These are phyloP conservation scores for Drepanosiphum platanoidis DNA, from an alignment of 2,888 invertebrate genomes.

Conservation along the genomic window DNA sequence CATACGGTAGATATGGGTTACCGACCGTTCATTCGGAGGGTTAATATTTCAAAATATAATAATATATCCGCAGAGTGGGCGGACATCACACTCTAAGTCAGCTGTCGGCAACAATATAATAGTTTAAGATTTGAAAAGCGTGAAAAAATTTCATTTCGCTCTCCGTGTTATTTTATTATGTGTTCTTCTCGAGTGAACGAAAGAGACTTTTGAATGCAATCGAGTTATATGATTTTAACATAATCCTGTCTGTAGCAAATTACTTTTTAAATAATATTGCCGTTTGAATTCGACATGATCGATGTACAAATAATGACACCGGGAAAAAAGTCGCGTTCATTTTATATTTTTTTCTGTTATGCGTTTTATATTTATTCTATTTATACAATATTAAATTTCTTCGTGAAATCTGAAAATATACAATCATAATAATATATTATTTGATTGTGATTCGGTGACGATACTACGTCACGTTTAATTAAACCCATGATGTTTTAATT, in stretches of 20 bases:
- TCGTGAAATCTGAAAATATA: not conserved
- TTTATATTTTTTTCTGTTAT: no score
- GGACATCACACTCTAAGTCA: not conserved
- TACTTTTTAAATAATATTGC: slow-evolving; percentile 20
- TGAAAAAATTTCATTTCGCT: not conserved
- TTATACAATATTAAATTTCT: no score
- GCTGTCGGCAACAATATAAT: not conserved
- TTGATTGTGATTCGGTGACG: no score
- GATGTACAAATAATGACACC: slow-evolving; percentile 16
- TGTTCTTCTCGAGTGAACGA: not conserved
- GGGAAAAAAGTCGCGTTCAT: no score
- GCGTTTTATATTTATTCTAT: no score
- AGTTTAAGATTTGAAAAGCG: not conserved
- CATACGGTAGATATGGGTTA: no score
- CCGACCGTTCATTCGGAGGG: no score
- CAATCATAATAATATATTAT: not conserved
- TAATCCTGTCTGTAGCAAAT: not conserved
- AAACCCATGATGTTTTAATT: no score
- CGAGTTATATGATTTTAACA: not conserved
- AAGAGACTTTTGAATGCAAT: slow-evolving; percentile 21
- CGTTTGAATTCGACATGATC: not conserved
- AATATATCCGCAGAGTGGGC: no score
- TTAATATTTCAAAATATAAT: no score
- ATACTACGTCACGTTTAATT: not conserved
- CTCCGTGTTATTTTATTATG: no score